Percentiles rank a stretch among this genome's conserved stretches.
Evolutionary conservation across 1,140 invertebrate genomes (phyloP).

Genomic region (Vanessa atalanta): DNA sequence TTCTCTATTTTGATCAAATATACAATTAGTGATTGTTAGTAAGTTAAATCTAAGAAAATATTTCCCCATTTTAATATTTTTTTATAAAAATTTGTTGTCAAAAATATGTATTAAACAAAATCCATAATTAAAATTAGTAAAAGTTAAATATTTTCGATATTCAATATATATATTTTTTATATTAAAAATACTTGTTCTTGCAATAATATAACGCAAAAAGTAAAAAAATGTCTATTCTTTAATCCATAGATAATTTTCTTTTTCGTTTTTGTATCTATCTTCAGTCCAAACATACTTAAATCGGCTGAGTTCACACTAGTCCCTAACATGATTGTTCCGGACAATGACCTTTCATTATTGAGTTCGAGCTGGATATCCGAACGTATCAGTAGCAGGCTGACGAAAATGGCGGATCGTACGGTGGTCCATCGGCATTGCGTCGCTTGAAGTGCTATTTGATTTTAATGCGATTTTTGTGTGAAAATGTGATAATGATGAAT

Average conservation of each 20-base stretch:
- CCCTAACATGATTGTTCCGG: conserved; percentile 60
- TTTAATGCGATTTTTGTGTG: conserved; percentile 67
- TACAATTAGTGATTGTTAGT: too few relatives aligned
- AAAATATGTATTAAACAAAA: too few relatives aligned
- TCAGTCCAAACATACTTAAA: conserved; percentile 20
- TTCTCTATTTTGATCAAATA: too few relatives aligned
- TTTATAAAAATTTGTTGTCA: too few relatives aligned
- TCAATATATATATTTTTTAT: too few relatives aligned
- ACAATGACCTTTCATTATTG: conserved; percentile 77
- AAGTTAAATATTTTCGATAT: too few relatives aligned
- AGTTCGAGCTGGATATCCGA: conserved; percentile 70
- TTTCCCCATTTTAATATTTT: too few relatives aligned
- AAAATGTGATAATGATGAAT: conserved; percentile 79
- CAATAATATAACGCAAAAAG: conserved; percentile 17
- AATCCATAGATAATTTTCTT: conserved; percentile 10
- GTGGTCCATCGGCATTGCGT: conserved; percentile 41
- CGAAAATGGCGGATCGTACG: conserved; percentile 72
- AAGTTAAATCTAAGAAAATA: too few relatives aligned
- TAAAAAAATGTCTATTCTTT: conserved; percentile 19
- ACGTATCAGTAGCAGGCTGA: conserved; percentile 39
- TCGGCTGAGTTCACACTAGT: conserved; percentile 52
- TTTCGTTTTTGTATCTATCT: conserved; percentile 26
- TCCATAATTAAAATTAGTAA: too few relatives aligned
- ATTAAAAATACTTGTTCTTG: background rate
- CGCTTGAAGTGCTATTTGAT: conserved; percentile 51